Base-by-base conservation (phyloP, 2,888 invertebrate species). In the Athalia rosae region DNA sequence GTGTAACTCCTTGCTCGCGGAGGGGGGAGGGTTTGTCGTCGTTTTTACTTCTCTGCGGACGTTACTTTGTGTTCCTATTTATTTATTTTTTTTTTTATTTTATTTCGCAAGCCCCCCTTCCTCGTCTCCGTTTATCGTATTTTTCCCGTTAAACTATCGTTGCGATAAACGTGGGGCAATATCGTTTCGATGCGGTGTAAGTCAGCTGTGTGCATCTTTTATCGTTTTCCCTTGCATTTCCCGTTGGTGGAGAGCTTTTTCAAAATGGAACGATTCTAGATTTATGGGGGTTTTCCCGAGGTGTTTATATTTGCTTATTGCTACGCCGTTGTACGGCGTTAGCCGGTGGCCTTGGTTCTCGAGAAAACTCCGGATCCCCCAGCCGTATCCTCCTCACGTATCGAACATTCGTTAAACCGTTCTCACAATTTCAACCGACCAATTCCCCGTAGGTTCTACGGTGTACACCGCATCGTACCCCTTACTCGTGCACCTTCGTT, bases 271-370 rank as follows among this genome's bases (percentile, higher is more conserved):
- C 67, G 71, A 53, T 53, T 58, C 56, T 6, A 45, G 58, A 71
- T 58, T 71, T 71, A 58, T 45, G 56, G 71, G 6, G 71, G 45
- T 58, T 58, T n/a, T n/a, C n/a, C 71, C 56, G 71, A 58, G 56
- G 71, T 71, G 71, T 58, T 71, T 71, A 58, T 45, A 71, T 71
- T 58, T 45, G 71, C 58, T 71, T 58, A 58, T 71, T 71, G 45
- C 71, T 58, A 0, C 45, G 8, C 13, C 45, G 45, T 11, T 53
- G 9, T n/a, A 9, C 53, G 53, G 53, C n/a, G n/a, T n/a, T n/a
- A n/a, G n/a, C n/a, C n/a, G n/a, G 28, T 28, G 28, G 28, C 28
- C 28, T 28, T 28, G 28, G 28, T 28, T 28, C 28, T 28, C 28
- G 28, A 28, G 28, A 28, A 28, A 28, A 28, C 15, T 64, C 47